Base-by-base conservation (phyloP, 2,888 invertebrate species). In the Leptothorax acervorum region DNA sequence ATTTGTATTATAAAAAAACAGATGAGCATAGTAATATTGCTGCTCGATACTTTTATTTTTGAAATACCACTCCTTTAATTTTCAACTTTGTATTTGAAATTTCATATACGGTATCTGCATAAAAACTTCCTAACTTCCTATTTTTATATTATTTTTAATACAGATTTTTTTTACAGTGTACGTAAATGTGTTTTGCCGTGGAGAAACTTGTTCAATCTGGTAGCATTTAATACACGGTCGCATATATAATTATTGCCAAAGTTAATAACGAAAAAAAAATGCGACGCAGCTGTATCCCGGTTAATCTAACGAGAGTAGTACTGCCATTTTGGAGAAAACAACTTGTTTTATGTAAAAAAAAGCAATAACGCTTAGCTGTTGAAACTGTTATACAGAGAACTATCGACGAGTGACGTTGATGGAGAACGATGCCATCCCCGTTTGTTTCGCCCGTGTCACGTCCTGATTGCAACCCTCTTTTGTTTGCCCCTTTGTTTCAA, bases 381-480 rank as follows among this genome's bases (percentile, higher is more conserved):
- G 88, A 89, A 89, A 88, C 86, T 89, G 86, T 87, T 89, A 85
- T 83, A 81, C 86, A 84, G 82, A 51, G 81, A 62, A 28, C 18
- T 39, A 71, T 71, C 39, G 79, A 62, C 39, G 28, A 68, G 71
- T 70, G 66, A 66, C 88, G 73, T 84, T 88, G 89, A 89, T 89
- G 79, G 86, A 89, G 39, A 82, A 86, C 76, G 51, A 82, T 79
- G 35, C 35, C 53, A 65, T 82, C 76, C 63, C 15, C 35, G 68
- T 51, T 73, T 12, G 11, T 62, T 74, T 35, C 60, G 55, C 53
- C 68, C 70, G 51, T 75, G 82, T 82, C 88, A 85, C 78, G 66
- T 82, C 74, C 73, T 12, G 62, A 68, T 66, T 71, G 42, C 51
- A 53, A 57, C 23, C 76, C 63, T n/a, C 63, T 75, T 42, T 48